Evolutionary conservation across 2,113 vertebrate species (phyloP).

Genomic region (Syngnathus typhle): DNA sequence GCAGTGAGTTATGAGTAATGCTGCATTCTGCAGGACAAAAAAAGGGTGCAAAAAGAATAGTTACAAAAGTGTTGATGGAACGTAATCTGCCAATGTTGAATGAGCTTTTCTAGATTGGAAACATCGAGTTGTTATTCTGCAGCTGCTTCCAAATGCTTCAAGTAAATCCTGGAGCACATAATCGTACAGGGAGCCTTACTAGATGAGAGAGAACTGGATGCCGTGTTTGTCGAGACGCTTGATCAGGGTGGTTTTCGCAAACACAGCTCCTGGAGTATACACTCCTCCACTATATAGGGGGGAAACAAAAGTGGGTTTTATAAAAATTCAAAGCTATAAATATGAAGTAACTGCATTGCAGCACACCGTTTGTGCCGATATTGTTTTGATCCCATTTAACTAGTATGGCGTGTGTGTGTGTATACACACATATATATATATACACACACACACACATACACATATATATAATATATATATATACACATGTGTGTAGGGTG

Average conservation of each 20-base stretch:
- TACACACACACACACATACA: too few species aligned
- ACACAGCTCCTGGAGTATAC: conserved; percentile 86
- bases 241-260: conserved; percentile 84
- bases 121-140: conserved; percentile 16
- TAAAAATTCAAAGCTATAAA: background rate
- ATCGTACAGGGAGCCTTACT: conserved; percentile 19
- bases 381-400: background rate
- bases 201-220: conserved; percentile 83
- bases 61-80: background rate
- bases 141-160: conserved; percentile 31
- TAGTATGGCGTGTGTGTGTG: too few species aligned
- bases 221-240: conserved; percentile 84
- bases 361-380: background rate
- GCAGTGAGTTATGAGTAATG: conserved; percentile 14
- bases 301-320: background rate
- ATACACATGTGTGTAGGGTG: background rate
- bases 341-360: background rate
- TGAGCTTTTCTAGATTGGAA: conserved; percentile 6
- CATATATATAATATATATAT: background rate
- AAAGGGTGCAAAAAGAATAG: conserved; percentile 2
- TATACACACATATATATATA: too few species aligned
- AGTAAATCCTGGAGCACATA: conserved; percentile 25
- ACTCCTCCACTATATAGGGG: conserved; percentile 82
- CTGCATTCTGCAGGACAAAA: conserved; percentile 19
- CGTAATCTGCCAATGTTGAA: conserved; percentile 1